phyloP scores from a whole-genome alignment of 2,797 vertebrate genomes.

The Hydrolagus colliei region DNA sequence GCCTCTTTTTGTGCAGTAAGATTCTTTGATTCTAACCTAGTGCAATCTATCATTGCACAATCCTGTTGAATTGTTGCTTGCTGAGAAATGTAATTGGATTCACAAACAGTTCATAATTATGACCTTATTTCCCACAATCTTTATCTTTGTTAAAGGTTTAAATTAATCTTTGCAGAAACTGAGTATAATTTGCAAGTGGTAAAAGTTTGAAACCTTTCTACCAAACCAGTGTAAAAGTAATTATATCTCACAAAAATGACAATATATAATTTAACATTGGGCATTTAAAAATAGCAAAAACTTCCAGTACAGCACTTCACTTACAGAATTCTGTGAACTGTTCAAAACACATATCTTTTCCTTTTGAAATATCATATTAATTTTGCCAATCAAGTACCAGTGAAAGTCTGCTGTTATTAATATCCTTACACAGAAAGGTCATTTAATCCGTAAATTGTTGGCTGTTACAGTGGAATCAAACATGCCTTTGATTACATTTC shows the following conservation, averaged over 20 bases:
- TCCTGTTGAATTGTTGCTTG: neutral
- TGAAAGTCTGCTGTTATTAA: neutral
- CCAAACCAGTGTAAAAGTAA: neutral
- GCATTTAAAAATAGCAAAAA: neutral
- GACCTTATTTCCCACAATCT: neutral
- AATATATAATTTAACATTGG: neutral
- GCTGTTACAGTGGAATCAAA: slow-evolving; percentile 12
- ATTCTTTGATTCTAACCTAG: too few species aligned
- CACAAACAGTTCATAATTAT: slow-evolving; percentile 1
- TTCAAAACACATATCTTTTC: neutral
- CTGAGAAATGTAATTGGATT: neutral
- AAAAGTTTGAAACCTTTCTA: neutral
- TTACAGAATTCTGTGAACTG: neutral
- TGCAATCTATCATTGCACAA: neutral
- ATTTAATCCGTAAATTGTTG: slow-evolving; percentile 14
- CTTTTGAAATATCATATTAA: neutral
- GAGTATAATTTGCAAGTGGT: neutral
- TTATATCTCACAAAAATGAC: neutral
- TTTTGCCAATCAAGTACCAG: neutral
- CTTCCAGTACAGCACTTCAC: neutral
- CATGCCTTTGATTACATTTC: slow-evolving; percentile 14
- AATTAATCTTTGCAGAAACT: slow-evolving; percentile 1
- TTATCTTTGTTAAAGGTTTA: neutral
- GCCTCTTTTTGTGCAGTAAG: too few species aligned
- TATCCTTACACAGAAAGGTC: slow-evolving; percentile 4